These are phyloP conservation scores for Megastigmus dorsalis DNA, from an alignment of 2,888 invertebrate species.

Conservation along the genomic window DNA sequence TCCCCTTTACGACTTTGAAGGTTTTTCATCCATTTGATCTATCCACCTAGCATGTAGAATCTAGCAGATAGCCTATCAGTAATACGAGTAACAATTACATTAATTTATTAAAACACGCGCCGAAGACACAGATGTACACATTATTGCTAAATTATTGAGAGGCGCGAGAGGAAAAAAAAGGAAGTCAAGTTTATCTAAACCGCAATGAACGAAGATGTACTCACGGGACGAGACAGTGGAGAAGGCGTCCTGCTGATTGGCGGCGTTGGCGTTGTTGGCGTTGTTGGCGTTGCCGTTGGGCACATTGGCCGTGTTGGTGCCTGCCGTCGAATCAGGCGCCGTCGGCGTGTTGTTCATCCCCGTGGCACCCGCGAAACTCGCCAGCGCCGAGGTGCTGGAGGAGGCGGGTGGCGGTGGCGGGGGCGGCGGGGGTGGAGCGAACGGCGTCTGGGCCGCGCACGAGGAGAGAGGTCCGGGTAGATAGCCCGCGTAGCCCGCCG, in stretches of 20 bases:
- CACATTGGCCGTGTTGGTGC: slow-evolving; percentile 64
- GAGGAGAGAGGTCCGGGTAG: slow-evolving; percentile 83
- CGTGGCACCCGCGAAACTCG: slow-evolving; percentile 69
- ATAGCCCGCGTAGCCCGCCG: slow-evolving; percentile 91
- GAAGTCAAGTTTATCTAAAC: too few species aligned
- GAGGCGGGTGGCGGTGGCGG: slow-evolving; percentile 64
- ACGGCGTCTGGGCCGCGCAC: slow-evolving; percentile 80
- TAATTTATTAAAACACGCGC: too few species aligned
- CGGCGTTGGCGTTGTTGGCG: slow-evolving; percentile 46
- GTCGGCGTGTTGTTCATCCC: slow-evolving; percentile 61
- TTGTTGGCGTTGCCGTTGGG: slow-evolving; percentile 63
- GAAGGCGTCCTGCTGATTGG: slow-evolving; percentile 71
- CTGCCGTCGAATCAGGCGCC: slow-evolving; percentile 72
- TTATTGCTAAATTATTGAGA: too few species aligned
- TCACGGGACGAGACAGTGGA: slow-evolving; percentile 71
- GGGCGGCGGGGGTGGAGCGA: slow-evolving; percentile 70
- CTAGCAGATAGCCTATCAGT: too few species aligned
- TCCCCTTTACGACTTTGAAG: too few species aligned
- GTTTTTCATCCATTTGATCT: too few species aligned
- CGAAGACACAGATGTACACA: too few species aligned
- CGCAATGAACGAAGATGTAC: slow-evolving; percentile 51
- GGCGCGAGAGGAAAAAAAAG: too few species aligned
- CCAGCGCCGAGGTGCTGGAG: slow-evolving; percentile 76
- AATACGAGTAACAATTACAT: too few species aligned
- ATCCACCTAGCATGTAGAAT: too few species aligned